Percentiles rank a stretch among this genome's conserved stretches.
Conservation (phyloP, 1,140 invertebrate species). For the Oryctes rhinoceros region DNA sequence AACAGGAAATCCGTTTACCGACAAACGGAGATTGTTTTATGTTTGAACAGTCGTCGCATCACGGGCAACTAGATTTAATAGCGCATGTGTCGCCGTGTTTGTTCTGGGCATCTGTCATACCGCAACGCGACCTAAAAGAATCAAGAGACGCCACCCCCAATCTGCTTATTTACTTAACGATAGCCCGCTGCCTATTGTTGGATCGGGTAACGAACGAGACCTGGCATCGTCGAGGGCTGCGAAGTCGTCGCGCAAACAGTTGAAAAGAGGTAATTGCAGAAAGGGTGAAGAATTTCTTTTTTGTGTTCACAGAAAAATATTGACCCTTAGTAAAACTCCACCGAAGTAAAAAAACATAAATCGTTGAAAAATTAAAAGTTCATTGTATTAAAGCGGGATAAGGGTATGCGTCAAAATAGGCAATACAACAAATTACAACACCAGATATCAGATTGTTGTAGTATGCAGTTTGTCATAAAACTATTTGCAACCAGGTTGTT, state of each 20-base stretch:
- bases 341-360: too few relatives aligned
- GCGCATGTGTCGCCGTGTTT: conserved; percentile 38
- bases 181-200: conserved; percentile 27
- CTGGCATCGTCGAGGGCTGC: neutral
- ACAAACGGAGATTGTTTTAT: conserved; percentile 39
- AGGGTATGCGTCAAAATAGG: too few relatives aligned
- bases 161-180: conserved; percentile 17
- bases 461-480: too few relatives aligned
- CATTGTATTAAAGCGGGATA: too few relatives aligned
- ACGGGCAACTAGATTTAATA: conserved; percentile 36
- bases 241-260: neutral
- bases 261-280: conserved; percentile 9
- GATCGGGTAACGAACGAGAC: neutral
- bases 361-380: too few relatives aligned
- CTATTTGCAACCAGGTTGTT: too few relatives aligned
- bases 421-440: too few relatives aligned
- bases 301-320: neutral
- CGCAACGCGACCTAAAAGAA: conserved; percentile 27
- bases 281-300: neutral
- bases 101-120: conserved; percentile 39
- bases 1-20: conserved; percentile 40
- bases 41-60: conserved; percentile 38
- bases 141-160: conserved; percentile 26
- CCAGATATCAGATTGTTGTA: too few relatives aligned
- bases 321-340: too few relatives aligned